Percentiles rank a stretch among this genome's conserved stretches.
Conservation (phyloP, 92 coral and sea anemone genomes). For the Epizoanthus scotinus region DNA sequence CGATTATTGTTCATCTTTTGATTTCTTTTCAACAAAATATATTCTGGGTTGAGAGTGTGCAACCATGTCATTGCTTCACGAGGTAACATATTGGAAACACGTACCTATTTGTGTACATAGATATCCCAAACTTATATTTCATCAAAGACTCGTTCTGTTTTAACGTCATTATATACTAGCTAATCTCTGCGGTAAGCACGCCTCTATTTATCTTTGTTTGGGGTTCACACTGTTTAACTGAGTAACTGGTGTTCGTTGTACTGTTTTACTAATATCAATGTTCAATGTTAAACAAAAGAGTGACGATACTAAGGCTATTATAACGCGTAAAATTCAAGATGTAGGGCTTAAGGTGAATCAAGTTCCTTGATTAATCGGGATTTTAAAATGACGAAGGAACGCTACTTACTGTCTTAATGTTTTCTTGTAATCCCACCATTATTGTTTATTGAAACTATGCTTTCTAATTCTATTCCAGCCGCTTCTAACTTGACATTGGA, state of each 20-base stretch:
- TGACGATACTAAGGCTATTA: too few species aligned
- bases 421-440: neutral
- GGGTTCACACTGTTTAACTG: neutral
- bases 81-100: slow-evolving; percentile 33
- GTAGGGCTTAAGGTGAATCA: too few species aligned
- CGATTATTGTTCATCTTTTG: neutral
- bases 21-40: neutral
- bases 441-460: neutral
- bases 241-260: neutral
- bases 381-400: neutral
- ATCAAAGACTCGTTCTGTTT: neutral
- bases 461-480: neutral
- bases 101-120: neutral
- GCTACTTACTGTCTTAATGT: neutral
- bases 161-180: neutral
- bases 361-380: too few species aligned
- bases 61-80: neutral
- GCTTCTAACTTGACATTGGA: neutral
- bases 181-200: neutral
- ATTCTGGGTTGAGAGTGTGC: neutral
- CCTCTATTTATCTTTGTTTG: neutral
- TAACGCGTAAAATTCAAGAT: too few species aligned
- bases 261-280: too few species aligned
- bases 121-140: neutral
- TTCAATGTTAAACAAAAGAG: too few species aligned